Percentiles rank a stretch among this genome's conserved stretches.
These are phyloP conservation scores for Eidolon dupreanum DNA, from an alignment of 2,797 vertebrate species.

Conservation along the genomic window DNA sequence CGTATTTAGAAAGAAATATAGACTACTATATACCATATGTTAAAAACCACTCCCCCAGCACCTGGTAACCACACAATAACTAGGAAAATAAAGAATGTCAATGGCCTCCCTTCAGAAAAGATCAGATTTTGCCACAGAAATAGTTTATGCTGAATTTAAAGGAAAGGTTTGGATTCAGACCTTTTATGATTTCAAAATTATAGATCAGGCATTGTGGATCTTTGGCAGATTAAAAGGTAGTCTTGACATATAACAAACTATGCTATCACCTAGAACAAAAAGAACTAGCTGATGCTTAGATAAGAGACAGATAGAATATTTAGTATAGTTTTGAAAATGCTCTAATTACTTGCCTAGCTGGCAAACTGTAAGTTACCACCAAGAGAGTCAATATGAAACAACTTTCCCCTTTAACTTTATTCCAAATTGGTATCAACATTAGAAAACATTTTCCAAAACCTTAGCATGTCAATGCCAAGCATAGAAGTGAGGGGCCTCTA, in stretches of 20 bases:
- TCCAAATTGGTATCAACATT: neutral
- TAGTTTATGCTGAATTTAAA: conserved; percentile 38
- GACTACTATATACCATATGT: neutral
- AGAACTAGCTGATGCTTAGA: neutral
- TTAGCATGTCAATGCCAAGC: neutral
- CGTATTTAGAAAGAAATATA: conserved; percentile 31
- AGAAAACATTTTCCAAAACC: conserved; percentile 44
- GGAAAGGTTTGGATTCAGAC: conserved; percentile 29
- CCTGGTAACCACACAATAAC: conserved; percentile 6
- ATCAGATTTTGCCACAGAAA: conserved; percentile 11
- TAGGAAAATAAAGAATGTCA: neutral
- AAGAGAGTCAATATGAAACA: conserved; percentile 2
- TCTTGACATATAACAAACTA: conserved; percentile 15
- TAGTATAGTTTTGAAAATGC: neutral
- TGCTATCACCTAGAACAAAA: neutral
- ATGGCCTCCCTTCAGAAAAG: neutral
- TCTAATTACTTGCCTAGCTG: conserved; percentile 12
- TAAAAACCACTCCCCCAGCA: conserved; percentile 30
- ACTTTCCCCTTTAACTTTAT: conserved; percentile 2
- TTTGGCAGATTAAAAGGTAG: neutral
- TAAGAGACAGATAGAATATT: neutral
- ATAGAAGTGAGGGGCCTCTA: neutral
- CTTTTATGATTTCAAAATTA: conserved; percentile 39
- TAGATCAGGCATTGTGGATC: neutral
- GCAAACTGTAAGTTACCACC: neutral